These are phyloP conservation scores for Maniola hyperantus DNA, from an alignment of 2,888 invertebrate genomes.

Conservation along the genomic window DNA sequence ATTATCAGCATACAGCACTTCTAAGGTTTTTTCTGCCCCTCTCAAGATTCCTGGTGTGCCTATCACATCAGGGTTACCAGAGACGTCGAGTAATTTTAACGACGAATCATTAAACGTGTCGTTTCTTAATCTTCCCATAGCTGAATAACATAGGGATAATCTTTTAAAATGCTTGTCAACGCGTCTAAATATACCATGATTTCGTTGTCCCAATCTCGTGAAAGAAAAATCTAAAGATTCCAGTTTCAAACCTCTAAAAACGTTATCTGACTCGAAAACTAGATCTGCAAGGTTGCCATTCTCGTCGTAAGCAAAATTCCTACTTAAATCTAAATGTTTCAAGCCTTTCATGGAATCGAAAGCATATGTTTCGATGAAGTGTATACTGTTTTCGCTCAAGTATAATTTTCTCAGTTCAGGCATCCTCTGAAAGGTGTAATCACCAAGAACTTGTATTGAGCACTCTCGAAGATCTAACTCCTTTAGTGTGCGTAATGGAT, in stretches of 20 bases:
- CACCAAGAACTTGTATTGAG: slow-evolving; percentile 69
- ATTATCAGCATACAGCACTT: slow-evolving; percentile 71
- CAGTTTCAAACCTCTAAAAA: slow-evolving; percentile 51
- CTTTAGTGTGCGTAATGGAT: slow-evolving; percentile 59
- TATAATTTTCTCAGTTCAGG: slow-evolving; percentile 72
- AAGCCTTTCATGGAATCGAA: slow-evolving; percentile 67
- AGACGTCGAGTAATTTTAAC: slow-evolving; percentile 78
- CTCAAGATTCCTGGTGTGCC: slow-evolving; percentile 56
- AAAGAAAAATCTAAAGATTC: slow-evolving; percentile 62
- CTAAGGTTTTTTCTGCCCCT: slow-evolving; percentile 66
- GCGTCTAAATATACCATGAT: slow-evolving; percentile 45
- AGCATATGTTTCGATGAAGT: slow-evolving; percentile 58
- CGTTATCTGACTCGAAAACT: slow-evolving; percentile 42
- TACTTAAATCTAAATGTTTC: slow-evolving; percentile 80
- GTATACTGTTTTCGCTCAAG: slow-evolving; percentile 79
- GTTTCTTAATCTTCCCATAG: slow-evolving; percentile 58
- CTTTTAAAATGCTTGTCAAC: slow-evolving; percentile 52
- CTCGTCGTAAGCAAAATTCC: slow-evolving; percentile 53
- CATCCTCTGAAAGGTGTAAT: slow-evolving; percentile 71
- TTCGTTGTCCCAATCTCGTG: slow-evolving; percentile 50
- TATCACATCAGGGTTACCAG: slow-evolving; percentile 74
- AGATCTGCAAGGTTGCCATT: slow-evolving; percentile 44
- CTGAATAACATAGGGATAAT: slow-evolving; percentile 71
- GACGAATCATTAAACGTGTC: slow-evolving; percentile 67
- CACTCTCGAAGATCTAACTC: slow-evolving; percentile 84